Conservation (phyloP, 2,797 vertebrate species). For the Anguilla megastoma region DNA sequence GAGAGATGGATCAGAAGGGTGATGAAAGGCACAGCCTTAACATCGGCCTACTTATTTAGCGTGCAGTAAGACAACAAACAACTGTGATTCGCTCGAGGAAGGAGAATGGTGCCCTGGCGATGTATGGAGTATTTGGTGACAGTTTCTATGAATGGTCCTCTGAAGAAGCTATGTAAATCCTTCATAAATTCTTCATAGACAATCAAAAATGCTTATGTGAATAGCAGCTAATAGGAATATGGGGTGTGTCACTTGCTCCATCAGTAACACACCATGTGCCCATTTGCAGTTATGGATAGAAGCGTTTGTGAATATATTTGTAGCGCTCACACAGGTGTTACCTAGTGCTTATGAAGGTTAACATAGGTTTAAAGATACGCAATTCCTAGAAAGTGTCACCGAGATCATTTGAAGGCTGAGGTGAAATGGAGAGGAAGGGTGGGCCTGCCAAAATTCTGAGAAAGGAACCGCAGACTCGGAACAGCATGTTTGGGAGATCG, state of each 20-base stretch:
- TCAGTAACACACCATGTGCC: too few species aligned
- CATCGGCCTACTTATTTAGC: background rate
- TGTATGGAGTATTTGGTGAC: background rate
- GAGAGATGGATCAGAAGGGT: background rate
- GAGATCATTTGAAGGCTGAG: background rate
- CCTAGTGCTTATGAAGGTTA: too few species aligned
- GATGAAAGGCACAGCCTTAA: background rate
- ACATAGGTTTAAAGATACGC: too few species aligned
- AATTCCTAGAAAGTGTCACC: too few species aligned
- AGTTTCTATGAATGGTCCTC: background rate
- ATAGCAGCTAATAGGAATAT: background rate
- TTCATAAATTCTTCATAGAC: background rate
- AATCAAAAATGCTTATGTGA: background rate
- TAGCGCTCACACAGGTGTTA: too few species aligned
- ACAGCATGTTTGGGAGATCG: background rate
- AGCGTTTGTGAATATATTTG: too few species aligned
- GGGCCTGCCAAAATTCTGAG: background rate
- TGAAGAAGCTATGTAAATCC: background rate
- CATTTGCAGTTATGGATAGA: too few species aligned
- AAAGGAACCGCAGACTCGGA: background rate
- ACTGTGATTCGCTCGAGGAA: background rate
- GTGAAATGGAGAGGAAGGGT: background rate
- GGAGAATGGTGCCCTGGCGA: background rate
- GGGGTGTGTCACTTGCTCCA: too few species aligned
- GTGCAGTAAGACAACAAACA: background rate